Conservation (phyloP, 2,113 vertebrate species). For the Colinus virginianus region DNA sequence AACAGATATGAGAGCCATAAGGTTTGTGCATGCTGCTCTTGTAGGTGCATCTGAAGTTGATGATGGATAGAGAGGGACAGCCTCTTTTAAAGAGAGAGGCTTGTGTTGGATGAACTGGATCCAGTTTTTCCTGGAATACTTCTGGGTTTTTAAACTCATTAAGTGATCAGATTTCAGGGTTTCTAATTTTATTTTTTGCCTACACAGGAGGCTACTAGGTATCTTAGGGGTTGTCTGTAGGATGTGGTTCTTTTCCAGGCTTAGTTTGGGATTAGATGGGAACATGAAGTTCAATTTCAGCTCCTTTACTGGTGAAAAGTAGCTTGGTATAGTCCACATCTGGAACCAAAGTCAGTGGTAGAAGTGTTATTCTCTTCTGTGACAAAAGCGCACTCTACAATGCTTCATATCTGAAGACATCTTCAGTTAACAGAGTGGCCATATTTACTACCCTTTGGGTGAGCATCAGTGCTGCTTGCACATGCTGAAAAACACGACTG, state of each 20-base stretch:
- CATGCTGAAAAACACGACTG: not conserved
- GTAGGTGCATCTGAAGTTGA: too few species aligned
- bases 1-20: not conserved
- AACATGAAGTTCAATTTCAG: not conserved
- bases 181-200: not conserved
- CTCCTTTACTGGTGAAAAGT: not conserved
- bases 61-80: not conserved
- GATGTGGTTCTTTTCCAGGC: not conserved
- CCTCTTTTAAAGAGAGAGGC: not conserved
- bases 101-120: not conserved
- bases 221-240: not conserved
- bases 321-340: not conserved
- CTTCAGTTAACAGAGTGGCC: not conserved
- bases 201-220: not conserved
- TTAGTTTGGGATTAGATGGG: not conserved
- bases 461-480: not conserved
- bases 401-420: not conserved
- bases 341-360: not conserved
- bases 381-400: not conserved
- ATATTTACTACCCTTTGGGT: not conserved
- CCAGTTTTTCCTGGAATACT: not conserved
- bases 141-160: not conserved
- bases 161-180: not conserved
- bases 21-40: not conserved
- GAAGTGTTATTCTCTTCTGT: not conserved